These are phyloP conservation scores for Sebastiscus tertius DNA, from an alignment of 2,797 vertebrate species.

Conservation along the genomic window DNA sequence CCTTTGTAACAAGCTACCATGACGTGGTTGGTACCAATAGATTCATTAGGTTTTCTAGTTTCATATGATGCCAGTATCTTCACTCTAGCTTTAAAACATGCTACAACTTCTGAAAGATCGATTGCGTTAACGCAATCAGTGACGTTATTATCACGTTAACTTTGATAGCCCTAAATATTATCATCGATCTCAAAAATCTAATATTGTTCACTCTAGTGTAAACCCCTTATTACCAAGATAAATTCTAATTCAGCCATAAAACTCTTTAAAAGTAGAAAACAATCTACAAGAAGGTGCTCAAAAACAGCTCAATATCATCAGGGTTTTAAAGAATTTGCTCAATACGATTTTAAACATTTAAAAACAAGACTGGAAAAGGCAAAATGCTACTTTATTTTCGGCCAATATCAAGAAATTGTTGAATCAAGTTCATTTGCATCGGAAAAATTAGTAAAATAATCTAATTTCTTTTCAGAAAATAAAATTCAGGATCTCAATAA, in stretches of 20 bases:
- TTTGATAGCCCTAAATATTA: not conserved
- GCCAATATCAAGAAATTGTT: not conserved
- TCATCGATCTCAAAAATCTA: not conserved
- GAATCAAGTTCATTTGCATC: not conserved
- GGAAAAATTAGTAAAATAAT: not conserved
- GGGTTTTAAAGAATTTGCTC: not conserved
- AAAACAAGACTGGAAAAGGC: not conserved
- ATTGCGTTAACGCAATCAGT: no score
- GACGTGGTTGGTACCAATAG: no score
- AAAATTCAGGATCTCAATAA: slow-evolving; percentile 17
- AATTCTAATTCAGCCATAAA: not conserved
- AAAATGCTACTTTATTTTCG: not conserved
- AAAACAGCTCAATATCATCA: not conserved
- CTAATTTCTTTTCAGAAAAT: slow-evolving; percentile 7
- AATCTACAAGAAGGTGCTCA: not conserved
- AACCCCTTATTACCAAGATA: not conserved
- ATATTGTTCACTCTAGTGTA: not conserved
- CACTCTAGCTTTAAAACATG: no score
- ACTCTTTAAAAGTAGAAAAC: not conserved
- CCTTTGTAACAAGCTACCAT: no score
- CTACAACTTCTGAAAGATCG: no score
- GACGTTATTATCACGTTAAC: no score
- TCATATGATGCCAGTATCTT: no score
- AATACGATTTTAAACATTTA: not conserved
- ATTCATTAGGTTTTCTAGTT: no score